These are phyloP conservation scores for Propithecus perrieri DNA, from an alignment of 2,797 vertebrate species.

Conservation along the genomic window DNA sequence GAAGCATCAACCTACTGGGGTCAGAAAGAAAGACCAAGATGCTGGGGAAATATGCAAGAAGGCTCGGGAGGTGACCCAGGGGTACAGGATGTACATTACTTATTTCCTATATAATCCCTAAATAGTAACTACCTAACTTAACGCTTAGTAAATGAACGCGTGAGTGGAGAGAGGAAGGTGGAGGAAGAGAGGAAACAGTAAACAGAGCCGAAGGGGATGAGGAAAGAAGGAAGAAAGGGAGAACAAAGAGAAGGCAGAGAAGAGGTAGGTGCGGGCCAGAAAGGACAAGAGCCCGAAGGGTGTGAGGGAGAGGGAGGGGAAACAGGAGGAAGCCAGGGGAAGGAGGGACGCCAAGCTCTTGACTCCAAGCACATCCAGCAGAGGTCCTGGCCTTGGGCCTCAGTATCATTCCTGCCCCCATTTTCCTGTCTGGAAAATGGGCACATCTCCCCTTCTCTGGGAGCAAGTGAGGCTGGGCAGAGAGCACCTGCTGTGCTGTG, in stretches of 20 bases:
- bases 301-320: not conserved
- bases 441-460: not conserved
- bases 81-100: not conserved
- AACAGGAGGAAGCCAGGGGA: not conserved
- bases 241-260: not conserved
- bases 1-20: not conserved
- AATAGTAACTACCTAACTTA: not conserved
- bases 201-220: not conserved
- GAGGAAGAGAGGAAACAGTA: not conserved
- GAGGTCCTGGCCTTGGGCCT: not conserved
- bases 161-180: not conserved
- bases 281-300: not conserved
- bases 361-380: not conserved
- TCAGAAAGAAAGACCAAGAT: not conserved
- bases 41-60: rapidly evolving
- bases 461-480: not conserved
- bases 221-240: not conserved
- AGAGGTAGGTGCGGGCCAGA: not conserved
- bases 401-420: not conserved
- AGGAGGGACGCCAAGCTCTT: not conserved
- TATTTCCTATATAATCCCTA: not conserved
- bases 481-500: not conserved
- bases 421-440: not conserved
- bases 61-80: not conserved
- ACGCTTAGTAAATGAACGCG: not conserved